These are phyloP conservation scores for Acanthaster planci DNA, from an alignment of 35 echinoderm and acorn worm genomes.

Conservation along the genomic window DNA sequence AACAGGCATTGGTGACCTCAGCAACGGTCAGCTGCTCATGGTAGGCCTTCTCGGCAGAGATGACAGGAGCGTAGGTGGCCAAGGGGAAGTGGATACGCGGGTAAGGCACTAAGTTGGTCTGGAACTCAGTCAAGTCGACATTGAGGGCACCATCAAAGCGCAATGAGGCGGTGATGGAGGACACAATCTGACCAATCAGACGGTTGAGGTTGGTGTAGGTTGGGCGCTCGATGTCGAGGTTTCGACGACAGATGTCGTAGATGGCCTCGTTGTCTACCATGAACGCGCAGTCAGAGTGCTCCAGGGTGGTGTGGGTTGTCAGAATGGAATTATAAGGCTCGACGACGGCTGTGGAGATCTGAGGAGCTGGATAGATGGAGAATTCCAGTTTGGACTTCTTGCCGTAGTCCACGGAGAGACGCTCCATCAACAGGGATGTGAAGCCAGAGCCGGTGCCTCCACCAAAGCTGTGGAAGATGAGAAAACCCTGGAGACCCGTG, in stretches of 20 bases:
- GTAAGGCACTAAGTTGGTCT: constrained; percentile 98
- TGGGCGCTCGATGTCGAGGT: constrained; percentile 76
- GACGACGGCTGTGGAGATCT: constrained; percentile 75
- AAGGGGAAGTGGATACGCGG: constrained; percentile 97
- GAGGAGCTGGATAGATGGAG: constrained; percentile 61
- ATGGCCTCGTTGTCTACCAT: constrained; percentile 92
- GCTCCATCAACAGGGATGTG: constrained; percentile 54
- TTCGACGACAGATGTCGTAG: constrained; percentile 77
- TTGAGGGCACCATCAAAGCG: constrained; percentile 93
- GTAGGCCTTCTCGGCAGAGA: constrained; percentile 92
- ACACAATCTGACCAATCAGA: constrained; percentile 75
- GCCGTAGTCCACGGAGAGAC: constrained; percentile 59
- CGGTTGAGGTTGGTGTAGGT: constrained; percentile 81
- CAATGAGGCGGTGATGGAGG: constrained; percentile 85
- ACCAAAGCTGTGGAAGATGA: constrained; percentile 49
- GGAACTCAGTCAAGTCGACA: constrained; percentile 97
- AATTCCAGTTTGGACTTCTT: constrained; percentile 50
- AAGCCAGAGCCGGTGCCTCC: constrained; percentile 47
- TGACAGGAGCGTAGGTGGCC: constrained; percentile 89
- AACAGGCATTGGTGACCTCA: constrained; percentile 71
- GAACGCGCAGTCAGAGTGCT: constrained; percentile 85
- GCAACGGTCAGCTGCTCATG: constrained; percentile 86
- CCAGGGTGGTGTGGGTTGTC: constrained; percentile 85
- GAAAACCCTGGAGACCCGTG: constrained; percentile 42
- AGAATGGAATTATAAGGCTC: constrained; percentile 88